These are phyloP conservation scores for Xestia c-nigrum DNA, from an alignment of 2,888 invertebrate genomes.

Conservation along the genomic window DNA sequence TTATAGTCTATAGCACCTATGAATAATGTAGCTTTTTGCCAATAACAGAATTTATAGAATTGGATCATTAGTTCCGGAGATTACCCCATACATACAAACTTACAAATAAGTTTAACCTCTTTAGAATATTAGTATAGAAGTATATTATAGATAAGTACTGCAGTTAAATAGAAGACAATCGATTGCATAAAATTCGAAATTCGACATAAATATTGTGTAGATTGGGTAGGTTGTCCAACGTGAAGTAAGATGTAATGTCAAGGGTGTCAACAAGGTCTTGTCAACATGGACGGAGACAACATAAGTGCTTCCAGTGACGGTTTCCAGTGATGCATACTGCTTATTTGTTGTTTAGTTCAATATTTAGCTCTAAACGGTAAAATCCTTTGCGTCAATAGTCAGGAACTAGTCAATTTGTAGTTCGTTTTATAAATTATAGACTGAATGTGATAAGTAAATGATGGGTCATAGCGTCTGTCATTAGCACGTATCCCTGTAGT, in stretches of 20 bases:
- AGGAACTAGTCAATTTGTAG: conserved; percentile 36
- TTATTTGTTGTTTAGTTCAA: conserved; percentile 24
- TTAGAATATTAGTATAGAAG: too few relatives aligned
- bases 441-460: conserved; percentile 20
- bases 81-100: too few relatives aligned
- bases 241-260: background rate
- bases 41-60: too few relatives aligned
- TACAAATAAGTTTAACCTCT: too few relatives aligned
- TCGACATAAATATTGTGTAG: background rate
- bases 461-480: conserved; percentile 20
- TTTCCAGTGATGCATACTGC: conserved; percentile 18
- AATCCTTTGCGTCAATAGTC: conserved; percentile 29
- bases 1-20: too few relatives aligned
- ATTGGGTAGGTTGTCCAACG: background rate
- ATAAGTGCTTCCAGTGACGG: conserved; percentile 6
- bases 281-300: background rate
- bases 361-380: conserved; percentile 6
- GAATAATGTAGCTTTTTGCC: too few relatives aligned
- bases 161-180: background rate
- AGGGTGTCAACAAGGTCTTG: background rate
- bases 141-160: too few relatives aligned
- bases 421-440: conserved; percentile 13
- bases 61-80: too few relatives aligned
- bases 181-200: background rate
- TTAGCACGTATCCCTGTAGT: conserved; percentile 15